These are phyloP conservation scores for Amphipyra tragopoginis DNA, from an alignment of 2,888 invertebrate genomes.

Conservation along the genomic window DNA sequence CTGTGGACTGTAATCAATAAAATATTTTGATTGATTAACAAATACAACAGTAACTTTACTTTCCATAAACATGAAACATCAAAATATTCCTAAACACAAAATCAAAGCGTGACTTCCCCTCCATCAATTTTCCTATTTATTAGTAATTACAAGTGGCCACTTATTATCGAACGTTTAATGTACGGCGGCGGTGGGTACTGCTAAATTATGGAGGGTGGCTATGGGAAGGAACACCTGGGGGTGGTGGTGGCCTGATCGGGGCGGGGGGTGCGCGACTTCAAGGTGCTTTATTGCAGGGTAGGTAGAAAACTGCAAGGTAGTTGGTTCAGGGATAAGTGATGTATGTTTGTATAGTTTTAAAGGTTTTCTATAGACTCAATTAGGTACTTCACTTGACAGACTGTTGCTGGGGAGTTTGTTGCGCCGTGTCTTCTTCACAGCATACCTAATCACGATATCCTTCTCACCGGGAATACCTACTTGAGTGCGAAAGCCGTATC, in stretches of 20 bases:
- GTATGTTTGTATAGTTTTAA: too few species aligned
- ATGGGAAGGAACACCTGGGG: conserved; percentile 51
- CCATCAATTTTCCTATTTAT: conserved; percentile 47
- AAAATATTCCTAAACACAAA: conserved; percentile 45
- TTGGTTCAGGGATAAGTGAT: neutral
- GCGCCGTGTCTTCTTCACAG: too few species aligned
- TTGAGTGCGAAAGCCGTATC: too few species aligned
- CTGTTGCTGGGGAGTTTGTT: too few species aligned
- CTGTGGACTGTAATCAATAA: too few species aligned
- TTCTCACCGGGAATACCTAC: too few species aligned
- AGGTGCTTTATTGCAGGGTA: conserved; percentile 4
- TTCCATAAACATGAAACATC: conserved; percentile 1
- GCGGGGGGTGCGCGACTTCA: conserved; percentile 7
- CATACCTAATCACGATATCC: too few species aligned
- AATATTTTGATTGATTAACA: too few species aligned
- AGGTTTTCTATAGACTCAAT: too few species aligned
- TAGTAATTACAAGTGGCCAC: conserved; percentile 50
- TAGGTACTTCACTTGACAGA: too few species aligned
- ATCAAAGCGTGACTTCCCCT: conserved; percentile 48
- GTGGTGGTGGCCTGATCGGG: conserved; percentile 29
- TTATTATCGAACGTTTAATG: conserved; percentile 58
- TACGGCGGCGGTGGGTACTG: conserved; percentile 8
- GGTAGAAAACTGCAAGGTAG: neutral
- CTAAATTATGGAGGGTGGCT: conserved; percentile 29
- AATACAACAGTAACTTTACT: neutral